A percentile compares a stretch with the other conserved stretches of the same genome.
Conservation (phyloP, 1,140 invertebrate genomes). For the Hirudo medicinalis region DNA sequence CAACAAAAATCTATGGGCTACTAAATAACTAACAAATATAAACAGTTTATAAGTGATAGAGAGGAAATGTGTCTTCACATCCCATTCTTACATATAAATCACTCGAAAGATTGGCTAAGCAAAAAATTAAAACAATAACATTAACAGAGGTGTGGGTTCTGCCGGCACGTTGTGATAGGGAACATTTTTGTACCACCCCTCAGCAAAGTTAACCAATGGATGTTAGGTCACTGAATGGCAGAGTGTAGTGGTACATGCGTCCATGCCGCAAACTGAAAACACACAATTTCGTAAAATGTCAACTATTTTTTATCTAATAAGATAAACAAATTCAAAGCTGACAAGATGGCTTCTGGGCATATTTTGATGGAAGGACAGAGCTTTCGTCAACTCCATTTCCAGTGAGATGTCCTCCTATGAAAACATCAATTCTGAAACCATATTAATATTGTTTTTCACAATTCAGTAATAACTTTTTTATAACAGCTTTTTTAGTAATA, state of each 20-base stretch:
- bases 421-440: no score
- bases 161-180: constrained; percentile 54
- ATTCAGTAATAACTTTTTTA: no score
- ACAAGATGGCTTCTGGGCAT: constrained; percentile 69
- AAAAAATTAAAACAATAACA: constrained; percentile 13
- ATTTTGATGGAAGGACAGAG: constrained; percentile 56
- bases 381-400: constrained; percentile 69
- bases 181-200: constrained; percentile 65
- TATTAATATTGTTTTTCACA: no score
- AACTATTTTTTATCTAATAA: neutral
- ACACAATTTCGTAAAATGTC: neutral
- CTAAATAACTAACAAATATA: no score
- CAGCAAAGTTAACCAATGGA: constrained; percentile 65
- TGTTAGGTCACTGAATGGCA: constrained; percentile 57
- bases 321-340: constrained; percentile 36
- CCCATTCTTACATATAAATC: no score
- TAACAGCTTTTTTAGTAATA: no score
- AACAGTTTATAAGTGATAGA: no score
- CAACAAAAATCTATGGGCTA: no score
- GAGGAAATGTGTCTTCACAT: no score
- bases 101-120: no score
- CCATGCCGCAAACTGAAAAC: constrained; percentile 61
- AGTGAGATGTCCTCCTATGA: constrained; percentile 49
- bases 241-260: constrained; percentile 67
- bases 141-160: constrained; percentile 32